phyloP scores from a whole-genome alignment of 35 echinoderm and acorn worm genomes.

The Diadema setosum region DNA sequence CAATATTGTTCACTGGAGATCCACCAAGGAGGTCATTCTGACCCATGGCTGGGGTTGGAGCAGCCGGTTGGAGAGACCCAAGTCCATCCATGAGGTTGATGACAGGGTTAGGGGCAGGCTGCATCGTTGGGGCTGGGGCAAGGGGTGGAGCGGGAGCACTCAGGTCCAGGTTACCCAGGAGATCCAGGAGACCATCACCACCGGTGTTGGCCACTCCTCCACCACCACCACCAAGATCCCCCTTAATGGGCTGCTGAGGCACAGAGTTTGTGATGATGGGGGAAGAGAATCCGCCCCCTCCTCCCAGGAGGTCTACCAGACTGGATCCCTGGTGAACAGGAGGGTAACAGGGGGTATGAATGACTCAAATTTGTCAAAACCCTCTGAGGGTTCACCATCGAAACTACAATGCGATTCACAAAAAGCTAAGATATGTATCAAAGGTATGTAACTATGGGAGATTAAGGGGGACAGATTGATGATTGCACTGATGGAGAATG shows the following conservation, averaged over 20 bases:
- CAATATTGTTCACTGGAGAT: slow-evolving; percentile 72
- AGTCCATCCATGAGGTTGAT: slow-evolving; percentile 79
- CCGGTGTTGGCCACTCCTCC: slow-evolving; percentile 23
- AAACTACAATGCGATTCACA: too few species aligned
- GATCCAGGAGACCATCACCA: slow-evolving; percentile 74
- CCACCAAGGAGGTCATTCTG: slow-evolving; percentile 69
- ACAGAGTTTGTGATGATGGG: slow-evolving; percentile 37
- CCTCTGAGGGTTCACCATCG: too few species aligned
- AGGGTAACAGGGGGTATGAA: neutral
- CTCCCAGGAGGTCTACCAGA: slow-evolving; percentile 82
- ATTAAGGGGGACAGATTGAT: too few species aligned
- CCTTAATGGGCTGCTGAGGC: slow-evolving; percentile 7
- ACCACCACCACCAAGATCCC: slow-evolving; percentile 7
- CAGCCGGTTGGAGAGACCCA: slow-evolving; percentile 46
- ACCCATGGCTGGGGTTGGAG: neutral
- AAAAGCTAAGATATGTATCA: too few species aligned
- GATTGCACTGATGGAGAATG: too few species aligned
- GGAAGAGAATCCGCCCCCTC: slow-evolving; percentile 15
- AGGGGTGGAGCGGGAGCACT: neutral
- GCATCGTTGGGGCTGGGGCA: neutral
- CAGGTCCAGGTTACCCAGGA: slow-evolving; percentile 60
- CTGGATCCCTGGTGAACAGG: slow-evolving; percentile 61
- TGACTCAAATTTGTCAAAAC: neutral
- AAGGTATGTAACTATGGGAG: too few species aligned
- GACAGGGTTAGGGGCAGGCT: slow-evolving; percentile 30